Evolutionary conservation across 2,888 invertebrate species (phyloP).

Genomic region (Andrena fulva): DNA sequence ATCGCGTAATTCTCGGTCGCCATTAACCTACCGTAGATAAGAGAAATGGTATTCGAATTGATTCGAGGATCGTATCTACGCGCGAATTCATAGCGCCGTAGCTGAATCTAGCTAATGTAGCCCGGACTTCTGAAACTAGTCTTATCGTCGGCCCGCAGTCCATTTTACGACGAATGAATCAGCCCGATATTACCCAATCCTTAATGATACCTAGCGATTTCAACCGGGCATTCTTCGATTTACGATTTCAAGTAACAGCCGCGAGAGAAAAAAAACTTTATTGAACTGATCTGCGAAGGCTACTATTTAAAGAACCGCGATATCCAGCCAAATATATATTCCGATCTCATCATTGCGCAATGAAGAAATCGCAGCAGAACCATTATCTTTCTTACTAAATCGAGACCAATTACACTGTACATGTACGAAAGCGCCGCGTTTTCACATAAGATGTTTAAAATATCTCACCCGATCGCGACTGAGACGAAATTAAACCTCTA

Average conservation of each 20-base stretch:
- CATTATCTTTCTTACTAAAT: constrained; percentile 5
- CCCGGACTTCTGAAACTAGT: constrained; percentile 5
- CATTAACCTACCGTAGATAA: constrained; percentile 20
- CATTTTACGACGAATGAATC: constrained; percentile 16
- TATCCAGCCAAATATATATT: neutral
- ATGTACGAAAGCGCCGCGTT: neutral
- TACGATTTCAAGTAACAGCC: neutral
- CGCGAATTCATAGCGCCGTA: constrained; percentile 14
- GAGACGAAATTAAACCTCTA: constrained; percentile 1
- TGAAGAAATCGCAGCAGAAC: neutral
- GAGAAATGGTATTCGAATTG: constrained; percentile 37
- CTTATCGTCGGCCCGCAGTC: constrained; percentile 32
- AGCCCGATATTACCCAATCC: constrained; percentile 22
- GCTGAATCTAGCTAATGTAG: constrained; percentile 9
- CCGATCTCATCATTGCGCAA: neutral
- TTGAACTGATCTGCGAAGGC: neutral
- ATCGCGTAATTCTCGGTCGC: neutral
- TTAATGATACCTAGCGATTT: constrained; percentile 2
- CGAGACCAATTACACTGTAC: neutral
- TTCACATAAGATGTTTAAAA: neutral
- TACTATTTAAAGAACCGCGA: neutral
- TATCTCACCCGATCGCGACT: constrained; percentile 21
- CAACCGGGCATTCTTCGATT: neutral
- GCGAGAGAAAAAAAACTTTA: neutral
- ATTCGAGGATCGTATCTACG: constrained; percentile 49